Evolutionary conservation across 2,888 invertebrate genomes (phyloP).

Genomic region (Uloborus plumipes): DNA sequence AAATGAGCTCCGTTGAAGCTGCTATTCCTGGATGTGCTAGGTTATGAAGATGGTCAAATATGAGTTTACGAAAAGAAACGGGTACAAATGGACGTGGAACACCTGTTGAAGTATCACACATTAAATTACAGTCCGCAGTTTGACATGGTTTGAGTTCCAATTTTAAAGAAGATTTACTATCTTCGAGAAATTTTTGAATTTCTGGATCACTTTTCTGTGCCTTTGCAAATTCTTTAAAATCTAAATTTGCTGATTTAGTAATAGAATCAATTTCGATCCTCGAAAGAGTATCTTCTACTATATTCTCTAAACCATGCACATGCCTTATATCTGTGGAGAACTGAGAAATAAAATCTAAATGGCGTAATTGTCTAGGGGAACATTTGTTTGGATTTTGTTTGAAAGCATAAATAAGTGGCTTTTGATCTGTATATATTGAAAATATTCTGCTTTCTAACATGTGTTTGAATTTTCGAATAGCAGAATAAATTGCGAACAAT

Average conservation of each 20-base stretch:
- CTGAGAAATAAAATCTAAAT: slow-evolving; percentile 69
- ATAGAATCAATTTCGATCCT: slow-evolving; percentile 7
- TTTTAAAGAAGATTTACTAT: neutral
- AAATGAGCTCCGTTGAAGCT: neutral
- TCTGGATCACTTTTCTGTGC: neutral
- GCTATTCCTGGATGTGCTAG: neutral
- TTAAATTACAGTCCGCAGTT: neutral
- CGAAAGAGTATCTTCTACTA: slow-evolving; percentile 27
- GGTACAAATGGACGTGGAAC: slow-evolving; percentile 10
- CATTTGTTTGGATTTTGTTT: slow-evolving; percentile 29
- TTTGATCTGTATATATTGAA: slow-evolving; percentile 48
- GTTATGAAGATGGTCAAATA: neutral
- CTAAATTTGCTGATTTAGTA: too few relatives aligned
- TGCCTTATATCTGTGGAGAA: slow-evolving; percentile 70
- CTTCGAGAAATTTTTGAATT: neutral
- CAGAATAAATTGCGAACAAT: slow-evolving; percentile 66
- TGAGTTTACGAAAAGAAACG: neutral
- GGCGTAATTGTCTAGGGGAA: slow-evolving; percentile 70
- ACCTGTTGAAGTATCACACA: neutral
- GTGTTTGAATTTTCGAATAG: slow-evolving; percentile 66
- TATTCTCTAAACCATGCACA: slow-evolving; percentile 63
- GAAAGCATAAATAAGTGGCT: slow-evolving; percentile 66
- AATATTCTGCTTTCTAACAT: slow-evolving; percentile 60
- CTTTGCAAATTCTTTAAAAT: neutral
- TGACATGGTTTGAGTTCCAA: neutral